Evolutionary conservation across 2,888 invertebrate genomes (phyloP).

Genomic region (Cataglyphis cursor): DNA sequence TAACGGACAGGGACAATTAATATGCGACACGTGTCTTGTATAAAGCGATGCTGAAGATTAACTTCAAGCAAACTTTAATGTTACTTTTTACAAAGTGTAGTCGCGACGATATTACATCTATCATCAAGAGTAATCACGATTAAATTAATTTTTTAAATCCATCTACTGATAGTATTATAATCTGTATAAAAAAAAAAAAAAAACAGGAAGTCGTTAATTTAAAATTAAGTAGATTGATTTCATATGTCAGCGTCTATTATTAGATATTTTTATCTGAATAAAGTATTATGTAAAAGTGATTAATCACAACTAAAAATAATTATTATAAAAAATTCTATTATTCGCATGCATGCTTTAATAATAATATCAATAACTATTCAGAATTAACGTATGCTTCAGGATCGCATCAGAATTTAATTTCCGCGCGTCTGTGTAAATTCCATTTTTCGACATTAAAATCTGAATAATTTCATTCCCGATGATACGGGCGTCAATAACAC

Average conservation of each 20-base stretch:
- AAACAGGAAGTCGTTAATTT: background rate
- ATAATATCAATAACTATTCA: background rate
- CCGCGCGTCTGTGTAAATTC: background rate
- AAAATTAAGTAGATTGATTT: background rate
- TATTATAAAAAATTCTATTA: background rate
- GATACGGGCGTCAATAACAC: background rate
- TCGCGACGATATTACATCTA: background rate
- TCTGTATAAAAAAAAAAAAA: background rate
- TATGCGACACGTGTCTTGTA: background rate
- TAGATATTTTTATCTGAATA: background rate
- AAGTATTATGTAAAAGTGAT: background rate
- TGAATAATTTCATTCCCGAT: slow-evolving; percentile 11
- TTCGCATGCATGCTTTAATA: background rate
- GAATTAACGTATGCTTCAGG: background rate
- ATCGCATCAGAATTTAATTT: background rate
- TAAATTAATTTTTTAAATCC: background rate
- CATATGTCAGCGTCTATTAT: background rate
- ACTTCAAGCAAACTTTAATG: background rate
- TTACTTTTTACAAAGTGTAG: background rate
- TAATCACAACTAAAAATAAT: background rate
- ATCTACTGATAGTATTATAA: background rate
- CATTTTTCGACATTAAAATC: background rate
- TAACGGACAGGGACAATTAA: background rate
- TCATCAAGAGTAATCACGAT: background rate
- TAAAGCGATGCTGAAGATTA: background rate